Percentiles rank a stretch among this genome's conserved stretches.
Conservation (phyloP, 2,888 invertebrate species). For the Aphodius granarius region DNA sequence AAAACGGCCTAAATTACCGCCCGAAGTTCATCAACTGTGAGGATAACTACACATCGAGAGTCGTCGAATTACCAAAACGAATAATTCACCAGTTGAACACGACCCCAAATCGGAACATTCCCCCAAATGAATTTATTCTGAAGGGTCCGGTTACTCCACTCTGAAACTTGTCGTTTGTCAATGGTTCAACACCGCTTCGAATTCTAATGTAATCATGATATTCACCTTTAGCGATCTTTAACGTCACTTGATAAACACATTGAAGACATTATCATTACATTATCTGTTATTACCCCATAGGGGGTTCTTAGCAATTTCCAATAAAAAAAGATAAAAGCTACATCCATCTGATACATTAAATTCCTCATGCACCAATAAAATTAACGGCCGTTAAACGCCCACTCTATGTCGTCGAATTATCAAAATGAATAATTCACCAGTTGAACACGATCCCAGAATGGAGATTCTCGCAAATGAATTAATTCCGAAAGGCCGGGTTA, state of each 20-base stretch:
- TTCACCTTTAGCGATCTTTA: too few relatives aligned
- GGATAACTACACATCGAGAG: not conserved
- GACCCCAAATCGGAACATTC: not conserved
- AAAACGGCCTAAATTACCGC: not conserved
- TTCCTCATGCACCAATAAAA: too few relatives aligned
- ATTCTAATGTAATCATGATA: too few relatives aligned
- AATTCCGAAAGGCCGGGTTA: not conserved
- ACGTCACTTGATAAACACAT: too few relatives aligned
- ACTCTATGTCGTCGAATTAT: not conserved
- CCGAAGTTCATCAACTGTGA: not conserved
- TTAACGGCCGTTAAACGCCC: too few relatives aligned
- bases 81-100: not conserved
- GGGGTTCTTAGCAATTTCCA: too few relatives aligned
- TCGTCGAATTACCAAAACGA: not conserved
- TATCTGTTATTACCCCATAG: too few relatives aligned
- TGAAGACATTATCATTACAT: too few relatives aligned
- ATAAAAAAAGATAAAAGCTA: too few relatives aligned
- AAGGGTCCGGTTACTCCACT: not conserved
- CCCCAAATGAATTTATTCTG: not conserved
- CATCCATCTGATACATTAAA: too few relatives aligned
- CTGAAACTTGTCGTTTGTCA: not conserved
- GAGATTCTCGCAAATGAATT: not conserved
- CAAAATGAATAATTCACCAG: not conserved
- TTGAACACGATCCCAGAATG: not conserved
- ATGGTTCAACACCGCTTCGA: too few relatives aligned